Percentiles rank a stretch among this genome's conserved stretches.
These are phyloP conservation scores for Gymnoscopelus braueri DNA, from an alignment of 2,797 vertebrate genomes.

Conservation along the genomic window DNA sequence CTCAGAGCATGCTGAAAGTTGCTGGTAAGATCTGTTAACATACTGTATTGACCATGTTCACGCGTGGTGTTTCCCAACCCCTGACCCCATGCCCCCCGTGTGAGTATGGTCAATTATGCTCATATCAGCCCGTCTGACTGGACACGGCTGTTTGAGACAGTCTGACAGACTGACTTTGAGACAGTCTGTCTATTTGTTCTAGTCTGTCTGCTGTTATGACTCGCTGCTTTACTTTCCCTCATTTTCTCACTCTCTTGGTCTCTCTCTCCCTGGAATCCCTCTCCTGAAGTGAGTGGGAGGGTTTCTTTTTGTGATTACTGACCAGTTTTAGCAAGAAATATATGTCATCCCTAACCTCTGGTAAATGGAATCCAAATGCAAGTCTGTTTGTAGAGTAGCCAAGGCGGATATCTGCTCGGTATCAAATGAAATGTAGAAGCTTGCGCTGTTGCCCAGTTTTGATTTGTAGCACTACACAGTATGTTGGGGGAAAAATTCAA, in stretches of 20 bases:
- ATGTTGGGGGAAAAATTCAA: slow-evolving; percentile 16
- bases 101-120: too few species aligned
- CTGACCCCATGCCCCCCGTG: too few species aligned
- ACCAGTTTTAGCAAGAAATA: slow-evolving; percentile 25
- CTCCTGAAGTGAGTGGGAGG: background rate
- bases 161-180: background rate
- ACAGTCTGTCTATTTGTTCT: background rate
- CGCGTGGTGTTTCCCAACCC: too few species aligned
- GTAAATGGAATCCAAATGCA: slow-evolving; percentile 45
- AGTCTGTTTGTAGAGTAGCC: slow-evolving; percentile 46
- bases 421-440: slow-evolving; percentile 39
- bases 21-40: slow-evolving; percentile 82
- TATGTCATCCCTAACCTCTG: slow-evolving; percentile 42
- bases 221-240: background rate
- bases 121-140: background rate
- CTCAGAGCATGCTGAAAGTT: slow-evolving; percentile 91
- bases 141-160: background rate
- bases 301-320: slow-evolving; percentile 12
- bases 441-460: slow-evolving; percentile 34
- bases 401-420: slow-evolving; percentile 48
- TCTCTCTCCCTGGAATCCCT: background rate
- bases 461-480: slow-evolving; percentile 37
- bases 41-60: background rate
- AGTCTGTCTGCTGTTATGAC: background rate
- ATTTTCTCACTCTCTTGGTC: background rate